Percentiles rank a stretch among this genome's conserved stretches.
phyloP scores from a whole-genome alignment of 2,113 vertebrate species.

The Leucopternis melanops region DNA sequence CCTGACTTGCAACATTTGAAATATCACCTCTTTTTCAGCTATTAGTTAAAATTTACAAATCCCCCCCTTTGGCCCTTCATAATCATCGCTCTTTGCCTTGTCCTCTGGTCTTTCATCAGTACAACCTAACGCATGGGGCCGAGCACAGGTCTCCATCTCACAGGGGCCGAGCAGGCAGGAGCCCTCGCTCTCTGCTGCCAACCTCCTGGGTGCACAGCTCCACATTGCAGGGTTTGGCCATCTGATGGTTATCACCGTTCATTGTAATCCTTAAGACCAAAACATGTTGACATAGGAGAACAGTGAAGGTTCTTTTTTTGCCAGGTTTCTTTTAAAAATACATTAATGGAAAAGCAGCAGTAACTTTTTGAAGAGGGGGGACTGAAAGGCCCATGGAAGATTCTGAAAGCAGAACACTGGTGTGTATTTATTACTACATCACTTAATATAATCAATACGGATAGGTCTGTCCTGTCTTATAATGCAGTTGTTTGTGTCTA shows the following conservation, averaged over 20 bases:
- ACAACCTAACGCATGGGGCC: fast-evolving
- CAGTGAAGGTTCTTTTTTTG: too few relatives aligned
- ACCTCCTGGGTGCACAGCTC: not conserved
- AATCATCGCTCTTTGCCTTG: fast-evolving
- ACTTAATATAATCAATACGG: not conserved
- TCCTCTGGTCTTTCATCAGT: not conserved
- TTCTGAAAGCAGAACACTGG: too few relatives aligned
- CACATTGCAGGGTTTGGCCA: too few relatives aligned
- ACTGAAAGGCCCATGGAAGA: too few relatives aligned
- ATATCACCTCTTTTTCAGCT: not conserved
- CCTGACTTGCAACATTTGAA: fast-evolving
- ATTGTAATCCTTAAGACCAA: too few relatives aligned
- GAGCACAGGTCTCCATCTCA: fast-evolving
- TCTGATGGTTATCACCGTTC: too few relatives aligned
- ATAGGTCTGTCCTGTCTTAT: not conserved
- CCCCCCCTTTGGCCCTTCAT: not conserved
- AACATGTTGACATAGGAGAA: too few relatives aligned
- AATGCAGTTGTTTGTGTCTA: not conserved
- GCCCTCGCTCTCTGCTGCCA: not conserved
- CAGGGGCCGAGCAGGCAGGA: not conserved
- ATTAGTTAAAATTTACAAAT: not conserved
- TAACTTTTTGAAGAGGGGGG: too few relatives aligned
- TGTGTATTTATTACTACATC: not conserved
- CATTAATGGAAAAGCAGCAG: too few relatives aligned
- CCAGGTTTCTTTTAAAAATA: too few relatives aligned